These are phyloP conservation scores for Callimorpha dominula DNA, from an alignment of 2,888 invertebrate genomes.

Conservation along the genomic window DNA sequence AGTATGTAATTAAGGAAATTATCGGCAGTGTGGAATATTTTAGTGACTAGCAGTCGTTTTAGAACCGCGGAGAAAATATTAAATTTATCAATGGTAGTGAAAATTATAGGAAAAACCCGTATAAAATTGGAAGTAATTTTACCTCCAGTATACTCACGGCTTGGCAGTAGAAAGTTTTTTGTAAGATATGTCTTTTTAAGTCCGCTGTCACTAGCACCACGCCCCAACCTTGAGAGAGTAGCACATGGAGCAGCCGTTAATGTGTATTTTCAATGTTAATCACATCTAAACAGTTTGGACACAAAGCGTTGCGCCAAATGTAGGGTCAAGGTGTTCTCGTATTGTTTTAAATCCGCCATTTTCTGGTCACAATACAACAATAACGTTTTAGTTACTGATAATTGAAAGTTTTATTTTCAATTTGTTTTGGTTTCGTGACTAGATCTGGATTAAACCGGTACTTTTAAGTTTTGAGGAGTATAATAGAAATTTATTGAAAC, in stretches of 20 bases:
- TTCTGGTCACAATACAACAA: conserved; percentile 32
- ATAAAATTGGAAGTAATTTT: too few relatives aligned
- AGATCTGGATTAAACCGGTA: neutral
- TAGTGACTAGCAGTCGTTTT: too few relatives aligned
- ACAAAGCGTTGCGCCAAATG: conserved; percentile 53
- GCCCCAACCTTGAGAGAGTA: conserved; percentile 62
- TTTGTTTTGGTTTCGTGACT: conserved; percentile 5
- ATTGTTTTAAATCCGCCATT: conserved; percentile 52
- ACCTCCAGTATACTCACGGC: too few relatives aligned
- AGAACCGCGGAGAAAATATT: too few relatives aligned
- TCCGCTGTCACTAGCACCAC: conserved; percentile 33
- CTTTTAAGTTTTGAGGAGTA: too few relatives aligned
- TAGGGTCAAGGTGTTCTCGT: conserved; percentile 58
- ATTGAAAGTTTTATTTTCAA: conserved; percentile 13
- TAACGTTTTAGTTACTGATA: conserved; percentile 24
- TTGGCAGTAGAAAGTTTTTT: too few relatives aligned
- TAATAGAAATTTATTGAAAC: too few relatives aligned
- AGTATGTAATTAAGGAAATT: too few relatives aligned
- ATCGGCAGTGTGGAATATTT: too few relatives aligned
- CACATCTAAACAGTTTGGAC: conserved; percentile 57
- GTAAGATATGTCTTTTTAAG: neutral
- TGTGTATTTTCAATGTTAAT: conserved; percentile 67
- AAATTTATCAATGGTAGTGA: too few relatives aligned
- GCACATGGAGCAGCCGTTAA: conserved; percentile 39
- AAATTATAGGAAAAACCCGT: too few relatives aligned